Evolutionary conservation across 2,888 invertebrate genomes (phyloP).

Genomic region (Geophilus truncorum): DNA sequence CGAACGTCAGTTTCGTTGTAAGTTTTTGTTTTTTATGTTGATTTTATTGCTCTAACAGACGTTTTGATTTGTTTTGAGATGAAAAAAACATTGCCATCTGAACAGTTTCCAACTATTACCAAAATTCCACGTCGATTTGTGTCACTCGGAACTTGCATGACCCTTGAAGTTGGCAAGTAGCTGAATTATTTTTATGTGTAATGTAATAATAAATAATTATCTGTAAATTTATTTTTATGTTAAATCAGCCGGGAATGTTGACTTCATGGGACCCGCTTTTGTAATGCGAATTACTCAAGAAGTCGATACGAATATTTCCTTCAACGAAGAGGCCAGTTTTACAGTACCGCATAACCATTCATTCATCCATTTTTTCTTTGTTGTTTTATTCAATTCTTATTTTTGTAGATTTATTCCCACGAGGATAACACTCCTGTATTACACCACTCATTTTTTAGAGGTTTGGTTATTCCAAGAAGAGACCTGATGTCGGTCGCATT

Average conservation of each 20-base stretch:
- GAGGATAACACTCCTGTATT: not conserved
- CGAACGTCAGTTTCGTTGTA: slow-evolving; percentile 4
- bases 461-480: not conserved
- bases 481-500: not conserved
- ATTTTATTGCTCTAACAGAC: not conserved
- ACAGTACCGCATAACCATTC: not conserved
- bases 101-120: not conserved
- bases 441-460: slow-evolving; percentile 32
- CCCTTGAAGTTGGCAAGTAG: not conserved
- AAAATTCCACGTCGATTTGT: not conserved
- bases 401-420: slow-evolving; percentile 27
- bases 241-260: not conserved
- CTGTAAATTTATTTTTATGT: not conserved
- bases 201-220: not conserved
- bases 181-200: not conserved
- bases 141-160: not conserved
- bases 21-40: not conserved
- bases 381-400: not conserved
- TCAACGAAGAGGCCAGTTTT: not conserved
- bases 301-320: not conserved
- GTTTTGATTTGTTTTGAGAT: not conserved
- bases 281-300: not conserved
- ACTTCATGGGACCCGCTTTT: slow-evolving; percentile 10
- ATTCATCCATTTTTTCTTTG: not conserved
- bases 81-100: not conserved